Evolutionary conservation across 2,113 vertebrate species (phyloP), one percentile per base, ranked within the genome.

Genomic region (Petrocephalus microphthalmus): DNA sequence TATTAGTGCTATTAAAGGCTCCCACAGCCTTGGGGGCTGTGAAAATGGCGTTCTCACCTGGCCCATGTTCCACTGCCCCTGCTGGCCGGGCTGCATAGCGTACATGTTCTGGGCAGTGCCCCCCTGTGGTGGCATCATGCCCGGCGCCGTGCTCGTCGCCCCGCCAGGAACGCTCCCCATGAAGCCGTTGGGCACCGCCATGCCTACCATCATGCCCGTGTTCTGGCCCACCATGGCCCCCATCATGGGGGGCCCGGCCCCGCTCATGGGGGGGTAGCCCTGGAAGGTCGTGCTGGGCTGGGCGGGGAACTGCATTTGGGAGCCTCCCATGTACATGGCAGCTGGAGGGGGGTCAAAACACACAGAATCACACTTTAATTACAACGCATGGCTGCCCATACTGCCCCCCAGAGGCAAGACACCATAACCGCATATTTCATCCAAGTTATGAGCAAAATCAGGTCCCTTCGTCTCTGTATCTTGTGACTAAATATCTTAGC

Each of bases 161-260:
- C 96, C 97, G 10, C 96, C 90, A 11, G 97, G 97, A 89, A 97
- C 86, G 5, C 95, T 95, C 86, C 97, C 97, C 96, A 98, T 97
- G 93, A 98, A 99, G 89, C 98, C 98, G 53, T 98, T 99, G 82
- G 97, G 97, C 95, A 99, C 96, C 0, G 96, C 97, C 96, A 99
- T 96, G 92, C 97, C 97, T 45, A 98, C 96, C 97, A 99, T 97
- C 96, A 99, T 95, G 0, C 96, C 97, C 2, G 97, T 89, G 89
- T 92, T 98, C 90, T 97, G 97, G 91, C 96, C 97, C 96, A 98
- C 97, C 94, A 99, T 95, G 25, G 94, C 97, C 78, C 97, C 98
- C 93, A 99, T 96, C 91, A 99, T 97, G n/a, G 97, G 93, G 78
- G 98, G 96, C 95, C 98, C 95, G 92, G 97, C 94, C 3, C 96